Evolutionary conservation across 1,140 invertebrate genomes (phyloP).

Genomic region (Apis florea): DNA sequence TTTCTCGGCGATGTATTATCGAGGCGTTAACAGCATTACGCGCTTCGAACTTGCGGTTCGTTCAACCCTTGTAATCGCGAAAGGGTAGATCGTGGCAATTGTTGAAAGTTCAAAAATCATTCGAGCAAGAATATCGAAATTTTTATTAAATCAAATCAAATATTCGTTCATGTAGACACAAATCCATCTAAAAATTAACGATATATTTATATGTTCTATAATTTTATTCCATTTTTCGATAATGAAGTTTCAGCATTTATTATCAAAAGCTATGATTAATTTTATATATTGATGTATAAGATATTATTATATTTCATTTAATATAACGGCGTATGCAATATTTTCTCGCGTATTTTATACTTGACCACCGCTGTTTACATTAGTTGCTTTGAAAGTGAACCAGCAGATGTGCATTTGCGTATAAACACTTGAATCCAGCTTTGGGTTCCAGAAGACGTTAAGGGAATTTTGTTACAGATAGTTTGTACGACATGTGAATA

Average conservation of each 20-base stretch:
- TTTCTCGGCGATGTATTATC: slow-evolving; percentile 57
- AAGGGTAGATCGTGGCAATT: slow-evolving; percentile 4
- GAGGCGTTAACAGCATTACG: slow-evolving; percentile 56
- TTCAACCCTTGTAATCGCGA: slow-evolving; percentile 51
- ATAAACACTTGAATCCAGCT: slow-evolving; percentile 44
- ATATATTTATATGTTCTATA: neutral
- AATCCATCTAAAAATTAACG: neutral
- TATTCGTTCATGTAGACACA: neutral
- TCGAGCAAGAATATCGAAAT: neutral
- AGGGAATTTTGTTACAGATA: slow-evolving; percentile 3
- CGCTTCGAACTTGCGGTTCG: slow-evolving; percentile 54
- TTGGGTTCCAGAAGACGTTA: slow-evolving; percentile 13
- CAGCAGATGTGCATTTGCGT: slow-evolving; percentile 39
- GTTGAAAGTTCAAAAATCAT: slow-evolving; percentile 10
- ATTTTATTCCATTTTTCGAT: neutral
- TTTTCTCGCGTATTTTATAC: slow-evolving; percentile 18
- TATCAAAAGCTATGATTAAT: slow-evolving; percentile 3
- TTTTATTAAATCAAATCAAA: too few species aligned
- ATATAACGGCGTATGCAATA: neutral
- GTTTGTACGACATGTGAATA: too few species aligned
- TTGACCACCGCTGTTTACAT: slow-evolving; percentile 40
- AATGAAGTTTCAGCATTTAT: neutral
- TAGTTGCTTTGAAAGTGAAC: slow-evolving; percentile 45
- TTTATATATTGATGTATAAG: neutral
- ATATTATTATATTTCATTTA: neutral